Evolutionary conservation across 2,888 invertebrate species (phyloP).

Genomic region (Merodon equestris): DNA sequence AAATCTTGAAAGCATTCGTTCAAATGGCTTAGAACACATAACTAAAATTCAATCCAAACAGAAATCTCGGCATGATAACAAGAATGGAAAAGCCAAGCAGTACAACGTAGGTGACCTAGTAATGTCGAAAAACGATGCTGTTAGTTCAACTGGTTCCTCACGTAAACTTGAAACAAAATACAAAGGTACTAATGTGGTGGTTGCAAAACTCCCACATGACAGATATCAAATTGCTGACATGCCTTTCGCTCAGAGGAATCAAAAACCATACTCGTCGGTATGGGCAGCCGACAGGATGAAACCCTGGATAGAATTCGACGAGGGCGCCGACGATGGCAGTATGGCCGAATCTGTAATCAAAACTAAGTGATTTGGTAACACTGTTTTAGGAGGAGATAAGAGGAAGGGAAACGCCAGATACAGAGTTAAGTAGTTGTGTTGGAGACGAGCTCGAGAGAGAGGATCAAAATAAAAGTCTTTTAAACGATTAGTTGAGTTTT

Average conservation of each 20-base stretch:
- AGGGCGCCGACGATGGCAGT: constrained; percentile 31
- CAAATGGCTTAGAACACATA: constrained; percentile 19
- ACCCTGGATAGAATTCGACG: constrained; percentile 21
- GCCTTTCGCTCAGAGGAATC: constrained; percentile 28
- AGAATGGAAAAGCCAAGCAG: constrained; percentile 18
- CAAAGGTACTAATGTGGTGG: constrained; percentile 13
- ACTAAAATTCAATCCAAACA: constrained; percentile 29
- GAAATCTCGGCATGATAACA: constrained; percentile 12
- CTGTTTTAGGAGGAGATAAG: too few relatives aligned
- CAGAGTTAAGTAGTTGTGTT: too few relatives aligned
- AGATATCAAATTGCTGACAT: constrained; percentile 28
- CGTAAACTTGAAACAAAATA: constrained; percentile 15
- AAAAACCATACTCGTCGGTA: constrained; percentile 30
- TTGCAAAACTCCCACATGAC: constrained; percentile 8
- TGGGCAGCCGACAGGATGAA: constrained; percentile 28
- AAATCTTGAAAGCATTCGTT: constrained; percentile 12
- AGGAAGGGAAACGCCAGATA: neutral
- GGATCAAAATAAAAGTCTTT: too few relatives aligned
- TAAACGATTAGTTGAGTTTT: too few relatives aligned
- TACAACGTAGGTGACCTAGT: constrained; percentile 23
- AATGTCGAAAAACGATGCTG: constrained; percentile 30
- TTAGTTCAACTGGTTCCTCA: constrained; percentile 17
- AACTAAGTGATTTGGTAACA: neutral
- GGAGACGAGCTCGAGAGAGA: too few relatives aligned
- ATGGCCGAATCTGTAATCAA: constrained; percentile 40